Conservation (phyloP, 2,797 vertebrate genomes). For the Eurystomus glaucurus region DNA sequence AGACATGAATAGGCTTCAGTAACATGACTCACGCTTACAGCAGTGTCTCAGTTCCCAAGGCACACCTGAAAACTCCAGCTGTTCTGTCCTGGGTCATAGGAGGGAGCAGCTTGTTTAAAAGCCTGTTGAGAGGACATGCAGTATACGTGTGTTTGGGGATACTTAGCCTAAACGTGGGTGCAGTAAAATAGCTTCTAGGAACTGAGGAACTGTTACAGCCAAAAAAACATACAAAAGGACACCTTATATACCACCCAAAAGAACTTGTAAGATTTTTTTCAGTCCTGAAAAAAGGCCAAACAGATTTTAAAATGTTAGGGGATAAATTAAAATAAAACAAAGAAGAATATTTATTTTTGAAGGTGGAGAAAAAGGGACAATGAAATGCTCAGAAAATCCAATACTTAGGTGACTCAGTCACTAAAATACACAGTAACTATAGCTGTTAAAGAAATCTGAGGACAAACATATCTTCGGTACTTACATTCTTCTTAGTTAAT, state of each 20-base stretch:
- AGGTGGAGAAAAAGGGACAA: neutral
- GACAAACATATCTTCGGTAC: neutral
- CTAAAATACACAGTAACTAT: neutral
- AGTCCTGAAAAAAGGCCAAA: neutral
- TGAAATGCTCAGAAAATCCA: neutral
- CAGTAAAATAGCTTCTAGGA: conserved; percentile 4
- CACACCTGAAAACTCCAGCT: neutral
- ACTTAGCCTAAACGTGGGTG: neutral
- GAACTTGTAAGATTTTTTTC: neutral
- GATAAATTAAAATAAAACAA: neutral
- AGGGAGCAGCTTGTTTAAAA: neutral
- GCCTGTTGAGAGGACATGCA: neutral
- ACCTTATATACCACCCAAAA: neutral
- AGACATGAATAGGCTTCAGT: neutral
- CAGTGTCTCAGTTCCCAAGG: neutral
- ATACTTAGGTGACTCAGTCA: neutral
- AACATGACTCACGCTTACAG: neutral
- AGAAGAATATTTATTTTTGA: neutral
- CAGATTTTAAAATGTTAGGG: neutral
- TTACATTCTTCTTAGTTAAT: neutral
- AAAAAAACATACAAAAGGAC: neutral
- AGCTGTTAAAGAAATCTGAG: neutral
- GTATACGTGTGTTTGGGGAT: neutral
- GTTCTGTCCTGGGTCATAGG: neutral
- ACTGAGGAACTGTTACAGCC: neutral